phyloP scores from a whole-genome alignment of 2,888 invertebrate species.

The Ectropis crepuscularia region DNA sequence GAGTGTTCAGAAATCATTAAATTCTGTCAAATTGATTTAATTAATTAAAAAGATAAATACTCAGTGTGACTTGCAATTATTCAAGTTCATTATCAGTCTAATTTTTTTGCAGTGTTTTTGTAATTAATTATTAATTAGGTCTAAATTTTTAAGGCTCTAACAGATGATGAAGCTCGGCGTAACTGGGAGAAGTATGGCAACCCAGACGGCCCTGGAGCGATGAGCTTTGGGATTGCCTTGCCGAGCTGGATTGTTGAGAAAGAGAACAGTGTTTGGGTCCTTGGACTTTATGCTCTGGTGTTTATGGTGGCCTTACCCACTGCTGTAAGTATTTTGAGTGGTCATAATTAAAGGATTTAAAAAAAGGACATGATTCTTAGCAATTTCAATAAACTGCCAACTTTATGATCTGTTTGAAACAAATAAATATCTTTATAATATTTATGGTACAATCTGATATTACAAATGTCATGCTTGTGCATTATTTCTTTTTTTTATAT shows the following conservation, averaged over 20 bases:
- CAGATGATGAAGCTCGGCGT: conserved; percentile 97
- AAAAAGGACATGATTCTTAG: too few relatives aligned
- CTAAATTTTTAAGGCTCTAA: conserved; percentile 88
- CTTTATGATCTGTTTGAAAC: too few relatives aligned
- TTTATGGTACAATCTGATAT: too few relatives aligned
- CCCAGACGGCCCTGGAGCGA: conserved; percentile 99
- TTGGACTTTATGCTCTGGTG: conserved; percentile 96
- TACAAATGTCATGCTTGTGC: too few relatives aligned
- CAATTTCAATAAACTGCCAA: too few relatives aligned
- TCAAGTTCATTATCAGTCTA: conserved; percentile 7
- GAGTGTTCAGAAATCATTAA: too few relatives aligned
- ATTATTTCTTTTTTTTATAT: too few relatives aligned
- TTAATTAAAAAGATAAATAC: background rate
- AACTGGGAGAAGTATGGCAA: conserved; percentile 99
- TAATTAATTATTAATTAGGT: conserved; percentile 1
- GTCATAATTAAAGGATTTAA: too few relatives aligned
- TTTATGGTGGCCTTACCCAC: conserved; percentile 99
- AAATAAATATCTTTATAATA: too few relatives aligned
- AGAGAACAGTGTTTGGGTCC: conserved; percentile 99
- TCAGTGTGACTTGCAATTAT: conserved; percentile 1
- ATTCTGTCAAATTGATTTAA: background rate
- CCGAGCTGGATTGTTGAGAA: conserved; percentile 99
- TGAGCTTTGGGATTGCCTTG: conserved; percentile 99
- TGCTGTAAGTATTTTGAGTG: conserved; percentile 82
- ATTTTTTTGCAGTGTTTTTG: background rate